Conservation (phyloP, 2,888 invertebrate species). For the Opisthograptis luteolata region DNA sequence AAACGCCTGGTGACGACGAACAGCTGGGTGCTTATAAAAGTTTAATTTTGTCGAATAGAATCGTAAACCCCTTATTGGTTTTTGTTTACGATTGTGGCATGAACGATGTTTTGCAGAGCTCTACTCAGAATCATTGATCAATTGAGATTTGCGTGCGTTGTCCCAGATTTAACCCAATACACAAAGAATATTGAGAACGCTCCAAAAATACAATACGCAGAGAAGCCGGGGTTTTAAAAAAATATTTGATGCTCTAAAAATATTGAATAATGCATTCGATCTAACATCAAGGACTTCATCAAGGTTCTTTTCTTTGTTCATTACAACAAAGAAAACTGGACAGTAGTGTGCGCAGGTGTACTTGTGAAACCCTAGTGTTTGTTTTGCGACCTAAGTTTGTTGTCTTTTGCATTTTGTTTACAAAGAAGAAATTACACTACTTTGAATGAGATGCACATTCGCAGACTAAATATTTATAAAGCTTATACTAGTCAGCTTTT, state of each 20-base stretch:
- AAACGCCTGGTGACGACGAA: slow-evolving; percentile 58
- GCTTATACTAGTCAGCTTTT: no score
- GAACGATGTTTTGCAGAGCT: slow-evolving; percentile 59
- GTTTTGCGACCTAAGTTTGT: slow-evolving; percentile 3
- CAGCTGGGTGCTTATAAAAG: slow-evolving; percentile 74
- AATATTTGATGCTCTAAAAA: slow-evolving; percentile 12
- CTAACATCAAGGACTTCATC: neutral
- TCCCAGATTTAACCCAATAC: slow-evolving; percentile 10
- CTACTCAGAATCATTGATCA: slow-evolving; percentile 46
- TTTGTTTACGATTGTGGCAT: slow-evolving; percentile 72
- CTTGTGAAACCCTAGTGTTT: neutral
- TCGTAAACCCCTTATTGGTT: slow-evolving; percentile 78
- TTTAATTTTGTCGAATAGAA: slow-evolving; percentile 78
- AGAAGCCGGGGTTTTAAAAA: slow-evolving; percentile 18
- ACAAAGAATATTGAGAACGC: slow-evolving; percentile 2
- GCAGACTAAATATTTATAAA: no score
- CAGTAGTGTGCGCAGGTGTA: neutral
- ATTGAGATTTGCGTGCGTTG: slow-evolving; percentile 26
- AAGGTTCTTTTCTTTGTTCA: neutral
- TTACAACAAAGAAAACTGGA: slow-evolving; percentile 1
- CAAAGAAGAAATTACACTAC: neutral
- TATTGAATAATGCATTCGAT: slow-evolving; percentile 11
- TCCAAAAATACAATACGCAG: slow-evolving; percentile 1
- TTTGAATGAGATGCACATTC: neutral
- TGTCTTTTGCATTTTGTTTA: neutral